Evolutionary conservation across 2,888 invertebrate genomes (phyloP).

Genomic region (Drosophila histrio): DNA sequence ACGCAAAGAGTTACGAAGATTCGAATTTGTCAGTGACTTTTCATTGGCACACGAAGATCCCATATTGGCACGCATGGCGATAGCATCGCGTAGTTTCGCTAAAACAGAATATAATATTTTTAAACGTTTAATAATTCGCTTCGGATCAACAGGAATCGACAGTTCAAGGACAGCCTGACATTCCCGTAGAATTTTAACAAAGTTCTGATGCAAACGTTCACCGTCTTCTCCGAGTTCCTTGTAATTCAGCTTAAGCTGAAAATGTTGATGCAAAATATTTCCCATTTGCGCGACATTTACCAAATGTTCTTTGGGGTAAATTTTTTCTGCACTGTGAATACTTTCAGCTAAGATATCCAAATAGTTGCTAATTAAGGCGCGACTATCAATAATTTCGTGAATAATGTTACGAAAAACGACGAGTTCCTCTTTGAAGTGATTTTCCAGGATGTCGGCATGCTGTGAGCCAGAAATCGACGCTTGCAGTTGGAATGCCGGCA

Average conservation of each 20-base stretch:
- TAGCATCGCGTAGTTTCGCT: slow-evolving; percentile 70
- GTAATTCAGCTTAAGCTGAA: slow-evolving; percentile 66
- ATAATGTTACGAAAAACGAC: slow-evolving; percentile 73
- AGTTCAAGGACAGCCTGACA: slow-evolving; percentile 77
- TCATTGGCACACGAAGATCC: not conserved
- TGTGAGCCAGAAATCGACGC: slow-evolving; percentile 21
- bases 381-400: slow-evolving; percentile 82
- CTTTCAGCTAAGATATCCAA: slow-evolving; percentile 72
- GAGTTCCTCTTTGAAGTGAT: slow-evolving; percentile 81
- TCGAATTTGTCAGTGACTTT: slow-evolving; percentile 4
- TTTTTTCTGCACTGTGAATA: slow-evolving; percentile 55
- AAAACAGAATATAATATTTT: slow-evolving; percentile 81
- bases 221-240: slow-evolving; percentile 50
- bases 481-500: slow-evolving; percentile 78
- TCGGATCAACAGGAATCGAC: slow-evolving; percentile 63
- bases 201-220: slow-evolving; percentile 68
- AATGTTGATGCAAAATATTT: slow-evolving; percentile 77
- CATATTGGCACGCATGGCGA: slow-evolving; percentile 30
- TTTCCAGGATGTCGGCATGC: slow-evolving; percentile 79
- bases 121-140: slow-evolving; percentile 81
- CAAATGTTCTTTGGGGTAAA: slow-evolving; percentile 50
- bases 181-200: slow-evolving; percentile 78
- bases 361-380: slow-evolving; percentile 76
- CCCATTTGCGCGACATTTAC: slow-evolving; percentile 73
- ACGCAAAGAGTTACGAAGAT: not conserved